phyloP scores from a whole-genome alignment of 2,797 vertebrate genomes.

The Ispidina picta region DNA sequence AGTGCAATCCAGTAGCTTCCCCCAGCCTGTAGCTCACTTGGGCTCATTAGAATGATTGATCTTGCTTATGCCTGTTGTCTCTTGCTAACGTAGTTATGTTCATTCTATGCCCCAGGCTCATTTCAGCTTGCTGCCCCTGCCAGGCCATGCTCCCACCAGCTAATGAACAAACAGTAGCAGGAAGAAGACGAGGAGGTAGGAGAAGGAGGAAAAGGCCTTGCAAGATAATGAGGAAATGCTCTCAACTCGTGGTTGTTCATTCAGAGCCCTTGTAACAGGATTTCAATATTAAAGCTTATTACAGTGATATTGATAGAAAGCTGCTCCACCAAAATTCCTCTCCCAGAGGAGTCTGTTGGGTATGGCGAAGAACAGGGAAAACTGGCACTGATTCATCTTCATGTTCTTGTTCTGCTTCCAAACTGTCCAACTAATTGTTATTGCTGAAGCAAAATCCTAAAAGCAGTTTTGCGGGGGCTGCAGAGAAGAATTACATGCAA shows the following conservation, averaged over 20 bases:
- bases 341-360: not conserved
- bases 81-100: not conserved
- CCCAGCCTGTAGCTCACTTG: not conserved
- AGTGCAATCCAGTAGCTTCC: not conserved
- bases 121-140: not conserved
- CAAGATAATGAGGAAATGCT: constrained; percentile 9
- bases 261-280: not conserved
- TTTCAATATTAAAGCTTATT: constrained; percentile 26
- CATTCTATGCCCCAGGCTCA: not conserved
- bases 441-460: not conserved
- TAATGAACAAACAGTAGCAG: not conserved
- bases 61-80: not conserved
- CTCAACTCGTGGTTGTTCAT: not conserved
- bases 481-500: not conserved
- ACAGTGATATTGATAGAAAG: not conserved
- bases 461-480: not conserved
- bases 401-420: not conserved
- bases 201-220: not conserved
- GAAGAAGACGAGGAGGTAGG: not conserved
- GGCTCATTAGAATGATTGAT: not conserved
- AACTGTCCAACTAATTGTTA: not conserved
- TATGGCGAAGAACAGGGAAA: not conserved
- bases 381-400: not conserved
- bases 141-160: not conserved
- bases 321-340: not conserved